These are phyloP conservation scores for Selenia dentaria DNA, from an alignment of 2,888 invertebrate genomes.

Conservation along the genomic window DNA sequence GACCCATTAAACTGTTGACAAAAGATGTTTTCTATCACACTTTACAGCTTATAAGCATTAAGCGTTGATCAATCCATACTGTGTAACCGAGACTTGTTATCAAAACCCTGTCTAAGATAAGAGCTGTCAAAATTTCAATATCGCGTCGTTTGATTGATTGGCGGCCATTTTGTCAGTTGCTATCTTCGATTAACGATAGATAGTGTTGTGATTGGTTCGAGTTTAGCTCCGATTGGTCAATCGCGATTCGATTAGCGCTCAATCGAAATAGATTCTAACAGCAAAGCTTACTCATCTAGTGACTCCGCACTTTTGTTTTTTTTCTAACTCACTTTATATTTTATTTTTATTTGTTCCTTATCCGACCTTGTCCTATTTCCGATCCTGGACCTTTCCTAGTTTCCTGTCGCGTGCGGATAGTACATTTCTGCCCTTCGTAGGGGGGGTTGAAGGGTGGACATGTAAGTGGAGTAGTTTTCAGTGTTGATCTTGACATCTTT, in stretches of 20 bases:
- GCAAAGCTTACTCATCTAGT: constrained; percentile 34
- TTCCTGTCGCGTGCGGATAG: constrained; percentile 47
- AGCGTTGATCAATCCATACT: constrained; percentile 36
- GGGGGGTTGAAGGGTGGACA: constrained; percentile 28
- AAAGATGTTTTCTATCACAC: constrained; percentile 55
- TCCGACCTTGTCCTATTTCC: constrained; percentile 48
- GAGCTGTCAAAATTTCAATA: constrained; percentile 18
- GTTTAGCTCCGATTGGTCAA: constrained; percentile 12
- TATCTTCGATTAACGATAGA: constrained; percentile 17
- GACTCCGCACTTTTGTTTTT: constrained; percentile 52
- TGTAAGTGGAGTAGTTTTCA: constrained; percentile 23
- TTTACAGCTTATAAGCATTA: constrained; percentile 25
- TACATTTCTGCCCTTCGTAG: constrained; percentile 22
- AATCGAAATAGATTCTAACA: constrained; percentile 23
- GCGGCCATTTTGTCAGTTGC: constrained; percentile 18
- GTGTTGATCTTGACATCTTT: constrained; percentile 44
- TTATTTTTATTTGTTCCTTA: constrained; percentile 45
- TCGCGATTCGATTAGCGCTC: constrained; percentile 11
- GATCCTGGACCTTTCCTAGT: constrained; percentile 44
- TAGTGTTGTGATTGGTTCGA: constrained; percentile 12
- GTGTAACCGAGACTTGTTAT: constrained; percentile 16
- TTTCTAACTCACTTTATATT: constrained; percentile 36
- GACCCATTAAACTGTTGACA: constrained; percentile 64
- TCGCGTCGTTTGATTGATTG: constrained; percentile 14
- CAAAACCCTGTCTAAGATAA: constrained; percentile 18